These are phyloP conservation scores for Siderastrea siderea DNA, from an alignment of 92 coral and sea anemone species.

Conservation along the genomic window DNA sequence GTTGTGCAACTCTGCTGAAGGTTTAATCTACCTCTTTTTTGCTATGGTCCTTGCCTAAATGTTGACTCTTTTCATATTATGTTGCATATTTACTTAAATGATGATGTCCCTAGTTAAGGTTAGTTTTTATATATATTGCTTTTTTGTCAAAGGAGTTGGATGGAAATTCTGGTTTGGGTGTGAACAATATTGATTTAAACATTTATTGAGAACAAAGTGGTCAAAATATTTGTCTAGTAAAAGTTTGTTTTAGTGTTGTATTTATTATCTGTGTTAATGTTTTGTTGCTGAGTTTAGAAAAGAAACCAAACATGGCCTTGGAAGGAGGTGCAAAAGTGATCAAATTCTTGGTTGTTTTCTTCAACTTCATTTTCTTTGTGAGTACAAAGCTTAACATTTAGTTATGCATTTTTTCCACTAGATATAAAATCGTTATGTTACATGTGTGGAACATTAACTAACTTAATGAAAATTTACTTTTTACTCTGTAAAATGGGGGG, in stretches of 20 bases:
- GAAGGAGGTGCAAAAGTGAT: slow-evolving; percentile 79
- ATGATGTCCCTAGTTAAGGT: background rate
- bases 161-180: slow-evolving; percentile 24
- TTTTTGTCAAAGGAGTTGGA: background rate
- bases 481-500: too few relatives aligned
- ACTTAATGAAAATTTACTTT: too few relatives aligned
- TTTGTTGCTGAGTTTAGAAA: background rate
- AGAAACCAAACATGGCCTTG: background rate
- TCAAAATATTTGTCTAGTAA: background rate
- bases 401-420: too few relatives aligned
- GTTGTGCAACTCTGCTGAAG: too few relatives aligned
- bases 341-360: slow-evolving; percentile 82
- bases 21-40: too few relatives aligned
- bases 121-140: background rate
- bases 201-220: background rate
- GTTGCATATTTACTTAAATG: background rate
- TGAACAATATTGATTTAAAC: slow-evolving; percentile 5
- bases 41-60: background rate
- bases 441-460: too few relatives aligned
- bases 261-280: background rate
- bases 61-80: background rate
- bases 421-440: too few relatives aligned
- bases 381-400: slow-evolving; percentile 30
- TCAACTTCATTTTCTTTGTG: slow-evolving; percentile 88
- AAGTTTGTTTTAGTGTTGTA: background rate